Base-by-base conservation (phyloP, 2,888 invertebrate species). In the Ceramica pisi region DNA sequence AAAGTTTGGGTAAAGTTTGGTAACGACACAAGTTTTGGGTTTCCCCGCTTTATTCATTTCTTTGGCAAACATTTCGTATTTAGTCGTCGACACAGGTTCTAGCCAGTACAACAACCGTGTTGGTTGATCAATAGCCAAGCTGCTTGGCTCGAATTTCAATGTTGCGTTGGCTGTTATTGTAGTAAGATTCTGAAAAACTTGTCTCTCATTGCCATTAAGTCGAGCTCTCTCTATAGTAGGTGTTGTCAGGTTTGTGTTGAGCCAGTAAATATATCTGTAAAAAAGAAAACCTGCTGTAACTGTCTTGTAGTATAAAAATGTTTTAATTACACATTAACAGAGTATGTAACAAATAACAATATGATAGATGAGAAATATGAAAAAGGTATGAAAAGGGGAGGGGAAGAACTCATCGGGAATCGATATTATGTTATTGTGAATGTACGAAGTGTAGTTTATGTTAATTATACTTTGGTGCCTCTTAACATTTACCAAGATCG, bases 251-350 rank as follows among this genome's bases (percentile, higher is more conserved):
- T 98, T 97, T 85, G 97, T 97, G 92, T 98, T 99, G 10, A 98
- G 97, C 98, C 99, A 99, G 91, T 98, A 99, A 72, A 99, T 94
- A 78, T 97, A 97, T 65, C 98, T 97, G 91, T 46, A 21, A 95
- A 93, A n/a, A 70, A 56, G 53, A 74, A 48, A 8, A 64, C 14
- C 1, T 9, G 26, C 41, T 50, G 41, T 59, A n/a, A 41, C 0
- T n/a, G 61, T 23, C 31, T 51, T 21, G 12, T 1, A 41, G 50
- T 26, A 26, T n/a, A 26, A 26, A 26, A 26, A 26, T 26, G 26
- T 26, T 26, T 3, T 26, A 26, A 3, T 26, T 26, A 26, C 26
- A n/a, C n/a, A n/a, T n/a, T n/a, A n/a, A n/a, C n/a, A n/a, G n/a
- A n/a, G n/a, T n/a, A n/a, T n/a, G n/a, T n/a, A n/a, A n/a, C n/a